Percentiles rank a stretch among this genome's conserved stretches.
Conservation (phyloP, 2,113 vertebrate genomes). For the Chloroceryle aenea region DNA sequence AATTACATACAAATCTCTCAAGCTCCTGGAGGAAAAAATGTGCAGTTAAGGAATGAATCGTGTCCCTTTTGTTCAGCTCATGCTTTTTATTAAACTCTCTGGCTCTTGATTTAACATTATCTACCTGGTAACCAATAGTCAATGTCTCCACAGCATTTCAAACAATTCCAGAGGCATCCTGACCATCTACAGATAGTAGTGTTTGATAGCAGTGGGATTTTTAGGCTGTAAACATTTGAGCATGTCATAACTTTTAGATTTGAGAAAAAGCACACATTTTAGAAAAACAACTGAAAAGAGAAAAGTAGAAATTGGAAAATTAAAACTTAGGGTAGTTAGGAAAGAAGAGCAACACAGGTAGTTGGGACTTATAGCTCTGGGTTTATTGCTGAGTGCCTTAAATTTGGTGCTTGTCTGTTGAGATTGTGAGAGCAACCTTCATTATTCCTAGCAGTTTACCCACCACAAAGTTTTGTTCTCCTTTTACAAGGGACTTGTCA, state of each 20-base stretch:
- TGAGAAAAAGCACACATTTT: neutral
- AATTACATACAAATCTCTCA: neutral
- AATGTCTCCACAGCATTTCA: neutral
- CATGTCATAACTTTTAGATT: neutral
- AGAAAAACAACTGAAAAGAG: neutral
- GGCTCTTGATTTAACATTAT: slow-evolving; percentile 39
- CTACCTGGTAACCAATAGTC: neutral
- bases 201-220: neutral
- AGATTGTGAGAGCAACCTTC: neutral
- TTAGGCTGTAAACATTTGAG: neutral
- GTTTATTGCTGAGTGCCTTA: neutral
- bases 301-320: neutral
- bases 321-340: neutral
- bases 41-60: neutral
- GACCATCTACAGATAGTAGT: neutral
- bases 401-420: neutral
- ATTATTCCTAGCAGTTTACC: slow-evolving; percentile 39
- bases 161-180: neutral
- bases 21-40: neutral
- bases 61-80: slow-evolving; percentile 17
- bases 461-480: slow-evolving; percentile 54
- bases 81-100: slow-evolving; percentile 53
- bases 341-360: neutral
- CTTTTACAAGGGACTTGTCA: slow-evolving; percentile 62
- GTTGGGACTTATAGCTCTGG: neutral